Percentiles rank a stretch among this genome's conserved stretches.
Conservation (phyloP, 2,797 vertebrate species). For the Sebastes aleutianus region DNA sequence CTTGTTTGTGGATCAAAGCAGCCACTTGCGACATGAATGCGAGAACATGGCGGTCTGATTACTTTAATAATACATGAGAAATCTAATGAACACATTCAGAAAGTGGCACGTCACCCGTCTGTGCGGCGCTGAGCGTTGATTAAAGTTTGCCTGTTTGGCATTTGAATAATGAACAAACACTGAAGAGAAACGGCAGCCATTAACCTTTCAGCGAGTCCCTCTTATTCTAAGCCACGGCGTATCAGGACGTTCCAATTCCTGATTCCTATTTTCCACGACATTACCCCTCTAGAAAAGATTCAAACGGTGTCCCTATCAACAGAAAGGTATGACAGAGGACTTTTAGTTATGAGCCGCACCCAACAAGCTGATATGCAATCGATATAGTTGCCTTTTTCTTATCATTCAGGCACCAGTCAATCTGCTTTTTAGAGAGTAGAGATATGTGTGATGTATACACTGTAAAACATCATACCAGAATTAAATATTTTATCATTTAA, state of each 20-base stretch:
- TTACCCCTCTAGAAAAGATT: conserved; percentile 41
- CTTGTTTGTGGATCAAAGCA: conserved; percentile 73
- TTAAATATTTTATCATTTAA: background rate
- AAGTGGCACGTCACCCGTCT: conserved; percentile 69
- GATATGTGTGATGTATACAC: background rate
- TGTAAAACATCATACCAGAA: background rate
- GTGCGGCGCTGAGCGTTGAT: conserved; percentile 75
- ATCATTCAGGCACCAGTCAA: background rate
- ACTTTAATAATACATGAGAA: conserved; percentile 86
- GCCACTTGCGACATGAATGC: conserved; percentile 65
- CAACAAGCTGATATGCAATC: conserved; percentile 4
- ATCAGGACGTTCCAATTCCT: conserved; percentile 44
- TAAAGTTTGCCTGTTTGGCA: conserved; percentile 84
- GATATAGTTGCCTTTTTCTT: background rate
- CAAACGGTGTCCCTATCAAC: conserved; percentile 20
- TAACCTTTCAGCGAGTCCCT: conserved; percentile 80
- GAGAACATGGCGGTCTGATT: conserved; percentile 77
- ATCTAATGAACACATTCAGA: conserved; percentile 80
- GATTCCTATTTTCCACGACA: conserved; percentile 61
- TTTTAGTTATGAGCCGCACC: conserved; percentile 6
- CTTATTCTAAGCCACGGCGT: conserved; percentile 63
- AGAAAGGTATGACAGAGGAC: conserved; percentile 2
- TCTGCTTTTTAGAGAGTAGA: no score
- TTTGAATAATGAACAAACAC: conserved; percentile 87
- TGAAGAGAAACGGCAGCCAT: conserved; percentile 78